These are phyloP conservation scores for Cerceris ruficornis DNA, from an alignment of 2,888 invertebrate genomes.

Conservation along the genomic window DNA sequence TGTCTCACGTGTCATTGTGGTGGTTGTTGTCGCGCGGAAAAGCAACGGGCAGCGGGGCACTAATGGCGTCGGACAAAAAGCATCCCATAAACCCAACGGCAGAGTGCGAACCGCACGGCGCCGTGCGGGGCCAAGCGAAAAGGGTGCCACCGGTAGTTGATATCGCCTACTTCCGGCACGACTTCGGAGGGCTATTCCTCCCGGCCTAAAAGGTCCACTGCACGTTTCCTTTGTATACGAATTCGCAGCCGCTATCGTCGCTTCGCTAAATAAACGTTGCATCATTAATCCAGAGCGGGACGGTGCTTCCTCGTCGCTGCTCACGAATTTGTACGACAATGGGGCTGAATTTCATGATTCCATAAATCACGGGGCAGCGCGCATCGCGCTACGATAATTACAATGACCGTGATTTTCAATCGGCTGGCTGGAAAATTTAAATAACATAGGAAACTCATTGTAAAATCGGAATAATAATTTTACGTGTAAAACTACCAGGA, in stretches of 20 bases:
- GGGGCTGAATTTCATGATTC: constrained; percentile 58
- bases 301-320: constrained; percentile 39
- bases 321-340: constrained; percentile 55
- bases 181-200: constrained; percentile 37
- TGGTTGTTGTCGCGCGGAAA: constrained; percentile 44
- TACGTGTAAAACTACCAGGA: constrained; percentile 27
- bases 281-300: constrained; percentile 55
- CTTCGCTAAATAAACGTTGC: constrained; percentile 54
- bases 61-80: constrained; percentile 59
- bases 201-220: constrained; percentile 55
- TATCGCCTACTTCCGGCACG: constrained; percentile 56
- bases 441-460: constrained; percentile 53
- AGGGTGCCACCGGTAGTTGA: constrained; percentile 55
- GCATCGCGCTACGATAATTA: constrained; percentile 41
- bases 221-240: constrained; percentile 53
- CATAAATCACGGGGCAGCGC: constrained; percentile 45
- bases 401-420: constrained; percentile 59
- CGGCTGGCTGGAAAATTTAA: constrained; percentile 46
- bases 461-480: constrained; percentile 37
- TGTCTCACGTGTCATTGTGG: constrained; percentile 47
- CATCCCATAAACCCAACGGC: constrained; percentile 50
- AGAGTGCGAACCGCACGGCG: constrained; percentile 40
- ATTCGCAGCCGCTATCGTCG: constrained; percentile 48
- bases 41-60: constrained; percentile 50
- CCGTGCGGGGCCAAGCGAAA: constrained; percentile 16